phyloP scores from a whole-genome alignment of 2,888 invertebrate genomes.

The Plusia festucae region DNA sequence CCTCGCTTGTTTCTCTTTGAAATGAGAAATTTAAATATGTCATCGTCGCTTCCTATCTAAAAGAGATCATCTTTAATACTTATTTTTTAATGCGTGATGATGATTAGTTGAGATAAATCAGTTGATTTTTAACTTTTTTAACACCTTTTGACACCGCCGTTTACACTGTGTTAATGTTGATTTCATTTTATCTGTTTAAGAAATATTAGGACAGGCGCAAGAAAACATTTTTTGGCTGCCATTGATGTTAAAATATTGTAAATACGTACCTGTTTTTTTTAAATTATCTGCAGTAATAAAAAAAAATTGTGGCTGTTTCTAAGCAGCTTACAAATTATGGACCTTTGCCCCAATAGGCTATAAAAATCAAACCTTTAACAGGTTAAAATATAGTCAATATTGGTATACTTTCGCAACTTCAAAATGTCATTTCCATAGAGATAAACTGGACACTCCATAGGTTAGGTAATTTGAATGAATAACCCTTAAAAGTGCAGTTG shows the following conservation, averaged over 20 bases:
- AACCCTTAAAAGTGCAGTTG: too few relatives aligned
- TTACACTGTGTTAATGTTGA: constrained; percentile 70
- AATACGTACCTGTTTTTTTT: too few relatives aligned
- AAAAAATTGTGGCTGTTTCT: too few relatives aligned
- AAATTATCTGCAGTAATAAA: too few relatives aligned
- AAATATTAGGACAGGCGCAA: constrained; percentile 50
- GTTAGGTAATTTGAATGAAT: too few relatives aligned
- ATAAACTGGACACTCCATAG: too few relatives aligned
- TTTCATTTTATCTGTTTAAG: constrained; percentile 61
- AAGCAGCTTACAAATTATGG: too few relatives aligned
- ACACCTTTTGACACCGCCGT: constrained; percentile 68
- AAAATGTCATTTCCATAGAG: too few relatives aligned
- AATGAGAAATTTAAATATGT: constrained; percentile 85
- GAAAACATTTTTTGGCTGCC: constrained; percentile 23
- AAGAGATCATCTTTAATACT: constrained; percentile 77
- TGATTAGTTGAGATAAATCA: constrained; percentile 72
- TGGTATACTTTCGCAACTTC: too few relatives aligned
- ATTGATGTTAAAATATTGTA: constrained; percentile 12
- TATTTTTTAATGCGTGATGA: constrained; percentile 72
- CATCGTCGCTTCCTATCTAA: constrained; percentile 85
- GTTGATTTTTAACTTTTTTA: constrained; percentile 63
- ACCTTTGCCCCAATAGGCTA: too few relatives aligned
- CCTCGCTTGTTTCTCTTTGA: constrained; percentile 80
- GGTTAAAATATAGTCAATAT: too few relatives aligned
- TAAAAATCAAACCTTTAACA: too few relatives aligned